Conservation (phyloP, 2,113 vertebrate genomes). For the Serilophus lunatus region DNA sequence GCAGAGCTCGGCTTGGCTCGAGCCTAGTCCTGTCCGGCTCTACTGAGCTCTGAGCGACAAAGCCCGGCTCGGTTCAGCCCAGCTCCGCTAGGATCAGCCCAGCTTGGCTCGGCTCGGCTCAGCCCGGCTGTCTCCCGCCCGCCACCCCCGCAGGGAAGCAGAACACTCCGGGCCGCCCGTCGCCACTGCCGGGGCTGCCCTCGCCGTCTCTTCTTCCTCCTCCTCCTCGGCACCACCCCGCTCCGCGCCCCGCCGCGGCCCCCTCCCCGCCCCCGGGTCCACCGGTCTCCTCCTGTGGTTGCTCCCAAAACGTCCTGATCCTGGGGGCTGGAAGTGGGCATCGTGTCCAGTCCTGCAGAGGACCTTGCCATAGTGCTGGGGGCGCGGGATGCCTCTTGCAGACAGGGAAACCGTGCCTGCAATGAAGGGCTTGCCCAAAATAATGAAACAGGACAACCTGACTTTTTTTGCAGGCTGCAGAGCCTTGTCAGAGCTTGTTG, state of each 20-base stretch:
- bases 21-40: background rate
- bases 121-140: background rate
- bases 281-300: background rate
- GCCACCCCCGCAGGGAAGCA: background rate
- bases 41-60: background rate
- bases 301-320: accelerated
- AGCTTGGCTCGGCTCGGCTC: background rate
- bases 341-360: accelerated
- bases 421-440: background rate
- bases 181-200: background rate
- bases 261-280: background rate
- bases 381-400: accelerated
- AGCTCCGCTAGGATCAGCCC: background rate
- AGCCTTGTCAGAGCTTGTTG: no score
- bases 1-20: background rate
- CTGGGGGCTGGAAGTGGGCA: accelerated
- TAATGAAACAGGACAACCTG: accelerated
- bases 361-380: background rate
- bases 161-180: background rate
- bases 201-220: background rate
- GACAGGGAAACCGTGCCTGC: accelerated
- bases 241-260: background rate
- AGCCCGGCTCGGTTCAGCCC: background rate
- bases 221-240: background rate
- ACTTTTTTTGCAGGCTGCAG: background rate